Evolutionary conservation across 2,888 invertebrate species (phyloP), one percentile per base, ranked within the genome.

Genomic region (Drosophila barbarae): DNA sequence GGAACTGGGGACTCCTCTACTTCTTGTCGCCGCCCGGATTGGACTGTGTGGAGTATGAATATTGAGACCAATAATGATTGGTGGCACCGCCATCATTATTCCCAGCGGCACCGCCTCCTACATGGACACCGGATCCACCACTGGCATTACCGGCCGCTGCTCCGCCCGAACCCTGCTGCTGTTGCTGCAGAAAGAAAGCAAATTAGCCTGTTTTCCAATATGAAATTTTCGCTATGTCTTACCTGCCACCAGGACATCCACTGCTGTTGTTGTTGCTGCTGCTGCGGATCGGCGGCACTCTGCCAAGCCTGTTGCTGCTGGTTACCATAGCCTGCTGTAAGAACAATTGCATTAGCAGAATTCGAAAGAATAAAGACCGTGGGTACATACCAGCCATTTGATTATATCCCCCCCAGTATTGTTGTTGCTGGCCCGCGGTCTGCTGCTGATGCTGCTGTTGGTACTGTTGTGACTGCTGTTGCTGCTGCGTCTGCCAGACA

Each of bases 201-300:
- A 9, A 10, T 30, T 30, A 10, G n/a, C 3, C 0, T 4, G 3
- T 13, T 57, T 44, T 15, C 1, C 73, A 9, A 8, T 30, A n/a
- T 10, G 32, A 23, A 42, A 21, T 53, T 39, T 7, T 53, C 5
- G 8, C 1, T 8, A n/a, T 1, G 30, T 58, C 72, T 72, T 77
- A 89, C 89, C 87, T 89, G 89, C 88, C 89, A 89, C 88, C 88
- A 89, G 74, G 88, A 84, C 86, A 87, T 87, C 89, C 89, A 89
- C 46, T 89, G 88, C 69, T 89, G 88, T 68, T 89, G 88, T 69
- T 89, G 88, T 68, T 88, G 80, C 49, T 89, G 79, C 38, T 75
- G 89, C 63, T 85, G 84, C 35, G 85, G 85, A 76, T 89, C 89
- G 42, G 88, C 84, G 64, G 88, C 85, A 60, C 76, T 76, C 67